Evolutionary conservation across 2,797 vertebrate species (phyloP).

Genomic region (Lerista edwardsae): DNA sequence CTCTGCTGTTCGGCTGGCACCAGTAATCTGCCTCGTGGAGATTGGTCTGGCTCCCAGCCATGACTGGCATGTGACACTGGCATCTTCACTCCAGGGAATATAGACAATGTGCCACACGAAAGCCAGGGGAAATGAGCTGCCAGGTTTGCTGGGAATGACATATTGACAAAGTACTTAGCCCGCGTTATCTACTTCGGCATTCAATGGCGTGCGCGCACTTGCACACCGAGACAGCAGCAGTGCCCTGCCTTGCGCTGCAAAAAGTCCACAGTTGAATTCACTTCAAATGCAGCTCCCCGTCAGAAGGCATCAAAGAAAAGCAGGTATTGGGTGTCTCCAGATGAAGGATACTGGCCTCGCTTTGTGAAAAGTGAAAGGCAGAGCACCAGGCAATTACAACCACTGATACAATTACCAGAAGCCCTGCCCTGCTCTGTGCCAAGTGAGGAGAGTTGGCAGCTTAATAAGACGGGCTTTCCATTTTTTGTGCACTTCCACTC

Average conservation of each 20-base stretch:
- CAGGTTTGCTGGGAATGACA: slow-evolving; percentile 36
- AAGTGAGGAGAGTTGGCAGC: slow-evolving; percentile 67
- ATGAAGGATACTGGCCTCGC: slow-evolving; percentile 53
- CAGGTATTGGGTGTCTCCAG: slow-evolving; percentile 43
- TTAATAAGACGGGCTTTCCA: slow-evolving; percentile 52
- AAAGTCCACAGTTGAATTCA: slow-evolving; percentile 16
- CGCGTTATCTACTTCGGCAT: neutral
- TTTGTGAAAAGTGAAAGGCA: slow-evolving; percentile 54
- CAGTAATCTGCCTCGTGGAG: neutral
- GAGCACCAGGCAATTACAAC: slow-evolving; percentile 65
- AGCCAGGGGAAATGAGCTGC: slow-evolving; percentile 46
- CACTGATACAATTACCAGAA: slow-evolving; percentile 66
- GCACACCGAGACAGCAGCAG: slow-evolving; percentile 14
- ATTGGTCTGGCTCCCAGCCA: slow-evolving; percentile 9
- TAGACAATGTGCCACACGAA: neutral
- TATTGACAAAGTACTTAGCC: slow-evolving; percentile 34
- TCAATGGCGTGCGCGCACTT: slow-evolving; percentile 5
- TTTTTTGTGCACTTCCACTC: slow-evolving; percentile 65
- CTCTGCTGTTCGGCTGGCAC: slow-evolving; percentile 12
- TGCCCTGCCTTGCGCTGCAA: slow-evolving; percentile 30
- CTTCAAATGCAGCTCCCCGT: slow-evolving; percentile 7
- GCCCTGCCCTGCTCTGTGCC: slow-evolving; percentile 45
- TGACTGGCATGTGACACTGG: neutral
- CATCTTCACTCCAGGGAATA: neutral
- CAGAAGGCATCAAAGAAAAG: slow-evolving; percentile 40